phyloP scores from a whole-genome alignment of 1,140 invertebrate genomes.

The Anoplophora glabripennis region DNA sequence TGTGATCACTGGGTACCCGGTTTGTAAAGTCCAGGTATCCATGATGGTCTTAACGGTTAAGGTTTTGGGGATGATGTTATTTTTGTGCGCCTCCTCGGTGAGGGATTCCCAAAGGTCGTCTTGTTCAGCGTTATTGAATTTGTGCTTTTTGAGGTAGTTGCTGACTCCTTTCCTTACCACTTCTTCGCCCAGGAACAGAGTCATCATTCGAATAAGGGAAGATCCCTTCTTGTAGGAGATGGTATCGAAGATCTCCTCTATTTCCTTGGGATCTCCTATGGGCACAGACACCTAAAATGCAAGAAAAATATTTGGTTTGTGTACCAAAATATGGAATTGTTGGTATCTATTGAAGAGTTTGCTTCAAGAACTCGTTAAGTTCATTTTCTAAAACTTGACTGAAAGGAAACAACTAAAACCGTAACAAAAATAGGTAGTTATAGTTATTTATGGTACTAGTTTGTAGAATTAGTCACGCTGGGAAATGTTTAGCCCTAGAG shows the following conservation, averaged over 20 bases:
- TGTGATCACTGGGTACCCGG: constrained; percentile 75
- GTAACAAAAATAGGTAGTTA: no score
- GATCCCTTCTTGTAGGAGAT: constrained; percentile 88
- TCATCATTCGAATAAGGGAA: constrained; percentile 84
- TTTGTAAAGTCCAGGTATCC: constrained; percentile 81
- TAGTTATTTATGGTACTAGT: no score
- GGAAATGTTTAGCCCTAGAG: no score
- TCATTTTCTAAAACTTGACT: no score
- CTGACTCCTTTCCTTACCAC: constrained; percentile 68
- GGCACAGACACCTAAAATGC: constrained; percentile 58
- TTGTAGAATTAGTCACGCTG: no score
- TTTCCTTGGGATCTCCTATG: constrained; percentile 70
- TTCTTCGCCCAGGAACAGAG: constrained; percentile 74
- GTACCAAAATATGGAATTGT: no score
- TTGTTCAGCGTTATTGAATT: constrained; percentile 71
- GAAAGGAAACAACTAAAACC: no score
- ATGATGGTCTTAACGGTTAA: constrained; percentile 66
- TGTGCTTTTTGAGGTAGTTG: constrained; percentile 62
- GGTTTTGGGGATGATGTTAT: constrained; percentile 52
- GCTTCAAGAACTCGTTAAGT: no score
- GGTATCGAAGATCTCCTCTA: constrained; percentile 82
- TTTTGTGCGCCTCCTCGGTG: constrained; percentile 57
- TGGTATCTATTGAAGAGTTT: no score
- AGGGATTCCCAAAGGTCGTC: constrained; percentile 79
- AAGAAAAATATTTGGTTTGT: no score